Percentiles rank a stretch among this genome's conserved stretches.
Conservation (phyloP, 2,888 invertebrate species). For the Ochlodes sylvanus region DNA sequence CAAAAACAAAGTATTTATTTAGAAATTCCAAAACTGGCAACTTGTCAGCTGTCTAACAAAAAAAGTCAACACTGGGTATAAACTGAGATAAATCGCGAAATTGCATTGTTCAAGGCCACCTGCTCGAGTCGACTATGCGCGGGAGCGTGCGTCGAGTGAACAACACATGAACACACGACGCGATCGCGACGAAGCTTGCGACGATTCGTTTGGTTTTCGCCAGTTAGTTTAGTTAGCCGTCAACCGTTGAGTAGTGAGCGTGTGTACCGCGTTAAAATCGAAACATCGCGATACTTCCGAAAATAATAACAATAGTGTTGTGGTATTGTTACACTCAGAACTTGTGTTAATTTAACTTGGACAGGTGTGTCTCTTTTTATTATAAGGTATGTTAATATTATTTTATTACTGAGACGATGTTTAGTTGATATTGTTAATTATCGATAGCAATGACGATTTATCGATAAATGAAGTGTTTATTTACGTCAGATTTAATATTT, state of each 20-base stretch:
- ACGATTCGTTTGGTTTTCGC: conserved; percentile 35
- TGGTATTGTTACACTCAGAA: conserved; percentile 58
- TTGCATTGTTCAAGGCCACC: conserved; percentile 64
- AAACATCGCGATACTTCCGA: conserved; percentile 49
- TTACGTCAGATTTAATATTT: conserved; percentile 34
- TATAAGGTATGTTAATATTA: conserved; percentile 55
- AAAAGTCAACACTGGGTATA: conserved; percentile 5
- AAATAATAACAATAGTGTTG: conserved; percentile 48
- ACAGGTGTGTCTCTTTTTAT: conserved; percentile 59
- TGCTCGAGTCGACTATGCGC: conserved; percentile 53
- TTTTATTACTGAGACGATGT: conserved; percentile 33
- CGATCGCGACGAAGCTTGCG: no score
- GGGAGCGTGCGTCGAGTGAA: conserved; percentile 50
- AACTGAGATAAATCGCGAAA: conserved; percentile 70
- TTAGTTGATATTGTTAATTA: conserved; percentile 26
- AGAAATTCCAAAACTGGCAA: conserved; percentile 1
- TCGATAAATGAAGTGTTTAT: conserved; percentile 23
- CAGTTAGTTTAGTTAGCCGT: conserved; percentile 55
- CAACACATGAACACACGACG: conserved; percentile 20
- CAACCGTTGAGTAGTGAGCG: conserved; percentile 50
- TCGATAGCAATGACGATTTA: conserved; percentile 8
- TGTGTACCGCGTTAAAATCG: conserved; percentile 52
- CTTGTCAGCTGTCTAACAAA: conserved; percentile 22
- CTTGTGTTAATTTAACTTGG: conserved; percentile 63
- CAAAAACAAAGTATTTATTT: neutral